These are phyloP conservation scores for Drosophila paracracens DNA, from an alignment of 2,888 invertebrate genomes.

Conservation along the genomic window DNA sequence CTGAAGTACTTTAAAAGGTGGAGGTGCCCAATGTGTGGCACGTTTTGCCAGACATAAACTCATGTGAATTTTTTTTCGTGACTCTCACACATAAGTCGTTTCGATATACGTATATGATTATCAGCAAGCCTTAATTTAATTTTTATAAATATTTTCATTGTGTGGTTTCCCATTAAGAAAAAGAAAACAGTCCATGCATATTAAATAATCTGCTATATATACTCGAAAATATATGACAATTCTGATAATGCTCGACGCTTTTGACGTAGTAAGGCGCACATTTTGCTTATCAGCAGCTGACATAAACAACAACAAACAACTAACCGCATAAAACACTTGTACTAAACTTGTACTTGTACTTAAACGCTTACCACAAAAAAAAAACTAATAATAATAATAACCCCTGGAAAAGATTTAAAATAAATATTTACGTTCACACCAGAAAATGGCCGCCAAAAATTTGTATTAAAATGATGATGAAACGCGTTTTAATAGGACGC, in stretches of 20 bases:
- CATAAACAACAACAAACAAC: slow-evolving; percentile 40
- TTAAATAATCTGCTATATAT: slow-evolving; percentile 42
- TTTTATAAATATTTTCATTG: slow-evolving; percentile 9
- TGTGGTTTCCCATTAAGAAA: slow-evolving; percentile 63
- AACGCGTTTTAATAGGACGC: slow-evolving; percentile 33
- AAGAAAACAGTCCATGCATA: slow-evolving; percentile 58
- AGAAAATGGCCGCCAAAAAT: slow-evolving; percentile 53
- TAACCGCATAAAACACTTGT: slow-evolving; percentile 45
- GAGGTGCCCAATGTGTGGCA: slow-evolving; percentile 32
- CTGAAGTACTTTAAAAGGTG: slow-evolving; percentile 19
- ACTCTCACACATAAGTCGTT: slow-evolving; percentile 6
- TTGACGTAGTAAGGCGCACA: slow-evolving; percentile 66
- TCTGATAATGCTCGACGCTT: slow-evolving; percentile 45
- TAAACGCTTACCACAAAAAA: slow-evolving; percentile 31
- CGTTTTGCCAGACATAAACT: slow-evolving; percentile 21
- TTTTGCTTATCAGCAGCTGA: slow-evolving; percentile 50
- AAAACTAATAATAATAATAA: slow-evolving; percentile 1
- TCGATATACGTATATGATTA: slow-evolving; percentile 20
- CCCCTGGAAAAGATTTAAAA: not conserved
- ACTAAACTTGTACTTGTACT: too few species aligned
- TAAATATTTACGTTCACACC: not conserved
- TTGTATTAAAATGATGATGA: not conserved
- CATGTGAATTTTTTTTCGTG: slow-evolving; percentile 37
- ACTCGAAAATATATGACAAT: slow-evolving; percentile 33
- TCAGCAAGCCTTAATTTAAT: slow-evolving; percentile 31